A percentile compares a stretch with the other conserved stretches of the same genome.
These are phyloP conservation scores for Lepidocyrtinus sp. DNA, from an alignment of 2,888 invertebrate genomes.

Conservation along the genomic window DNA sequence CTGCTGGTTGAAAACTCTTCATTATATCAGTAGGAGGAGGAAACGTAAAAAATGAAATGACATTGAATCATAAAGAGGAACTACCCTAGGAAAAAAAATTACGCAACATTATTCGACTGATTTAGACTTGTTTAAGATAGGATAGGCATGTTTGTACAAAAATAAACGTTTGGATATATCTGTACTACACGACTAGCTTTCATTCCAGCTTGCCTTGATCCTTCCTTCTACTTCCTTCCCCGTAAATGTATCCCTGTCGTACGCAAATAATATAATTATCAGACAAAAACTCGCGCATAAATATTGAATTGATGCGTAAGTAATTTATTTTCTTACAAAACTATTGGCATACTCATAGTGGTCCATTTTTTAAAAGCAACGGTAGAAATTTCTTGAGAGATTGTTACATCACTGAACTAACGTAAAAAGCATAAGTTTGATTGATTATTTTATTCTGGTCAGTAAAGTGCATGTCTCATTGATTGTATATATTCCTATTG, in stretches of 20 bases:
- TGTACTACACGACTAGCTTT: slow-evolving; percentile 22
- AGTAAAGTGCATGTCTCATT: background rate
- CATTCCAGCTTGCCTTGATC: slow-evolving; percentile 48
- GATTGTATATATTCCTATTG: no score
- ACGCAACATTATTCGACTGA: slow-evolving; percentile 24
- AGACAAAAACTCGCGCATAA: slow-evolving; percentile 10
- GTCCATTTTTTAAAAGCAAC: slow-evolving; percentile 35
- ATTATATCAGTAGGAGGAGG: slow-evolving; percentile 5
- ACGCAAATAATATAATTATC: slow-evolving; percentile 23
- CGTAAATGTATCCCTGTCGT: background rate
- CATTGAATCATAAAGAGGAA: slow-evolving; percentile 23
- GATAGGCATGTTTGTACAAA: background rate
- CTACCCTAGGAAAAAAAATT: no score
- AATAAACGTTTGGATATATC: background rate
- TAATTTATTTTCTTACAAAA: slow-evolving; percentile 17
- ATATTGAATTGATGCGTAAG: background rate
- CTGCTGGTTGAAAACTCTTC: background rate
- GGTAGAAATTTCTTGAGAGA: slow-evolving; percentile 43
- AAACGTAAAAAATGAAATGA: slow-evolving; percentile 30
- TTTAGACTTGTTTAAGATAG: background rate
- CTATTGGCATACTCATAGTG: slow-evolving; percentile 19
- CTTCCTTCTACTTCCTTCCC: slow-evolving; percentile 45
- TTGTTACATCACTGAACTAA: slow-evolving; percentile 19
- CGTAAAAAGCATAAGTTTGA: slow-evolving; percentile 6
- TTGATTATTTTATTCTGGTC: background rate